Conservation (phyloP, 1,140 invertebrate species). For the Drosophila subobscura region DNA sequence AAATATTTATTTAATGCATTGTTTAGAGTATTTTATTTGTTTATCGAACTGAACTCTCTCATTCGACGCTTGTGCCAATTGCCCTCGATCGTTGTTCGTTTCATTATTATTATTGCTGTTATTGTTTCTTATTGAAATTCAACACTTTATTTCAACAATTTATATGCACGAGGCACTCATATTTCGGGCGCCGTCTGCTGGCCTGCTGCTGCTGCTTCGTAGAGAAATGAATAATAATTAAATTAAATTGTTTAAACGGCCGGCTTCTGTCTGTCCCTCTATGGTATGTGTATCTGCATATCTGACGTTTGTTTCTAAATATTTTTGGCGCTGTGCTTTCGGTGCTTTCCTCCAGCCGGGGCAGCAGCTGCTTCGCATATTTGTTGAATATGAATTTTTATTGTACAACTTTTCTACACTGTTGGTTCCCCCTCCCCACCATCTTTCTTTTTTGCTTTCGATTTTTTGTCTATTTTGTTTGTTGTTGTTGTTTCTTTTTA, state of each 20-base stretch:
- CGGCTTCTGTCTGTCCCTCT: not conserved
- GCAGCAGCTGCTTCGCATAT: conserved; percentile 67
- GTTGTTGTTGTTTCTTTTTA: conserved; percentile 47
- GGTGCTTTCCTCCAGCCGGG: conserved; percentile 42
- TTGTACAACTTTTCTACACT: conserved; percentile 33
- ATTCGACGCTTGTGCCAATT: conserved; percentile 33
- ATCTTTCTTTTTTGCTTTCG: no score
- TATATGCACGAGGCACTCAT: conserved; percentile 38
- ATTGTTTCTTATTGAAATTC: conserved; percentile 46
- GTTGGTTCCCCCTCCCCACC: not conserved
- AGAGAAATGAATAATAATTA: conserved; percentile 56
- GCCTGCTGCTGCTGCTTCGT: not conserved
- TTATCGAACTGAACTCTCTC: conserved; percentile 32
- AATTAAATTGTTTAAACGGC: conserved; percentile 43
- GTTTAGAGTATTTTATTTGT: conserved; percentile 38
- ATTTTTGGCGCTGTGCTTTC: conserved; percentile 25
- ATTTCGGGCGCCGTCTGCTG: not conserved
- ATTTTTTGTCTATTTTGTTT: not conserved
- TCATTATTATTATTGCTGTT: conserved; percentile 12
- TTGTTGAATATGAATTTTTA: conserved; percentile 67
- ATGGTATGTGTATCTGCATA: not conserved
- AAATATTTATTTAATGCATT: not conserved
- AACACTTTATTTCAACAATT: conserved; percentile 54
- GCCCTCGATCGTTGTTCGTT: conserved; percentile 5
- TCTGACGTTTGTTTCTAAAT: conserved; percentile 54